Evolutionary conservation across 2,797 vertebrate genomes (phyloP), one percentile per base, ranked within the genome.

Genomic region (Gila robusta): DNA sequence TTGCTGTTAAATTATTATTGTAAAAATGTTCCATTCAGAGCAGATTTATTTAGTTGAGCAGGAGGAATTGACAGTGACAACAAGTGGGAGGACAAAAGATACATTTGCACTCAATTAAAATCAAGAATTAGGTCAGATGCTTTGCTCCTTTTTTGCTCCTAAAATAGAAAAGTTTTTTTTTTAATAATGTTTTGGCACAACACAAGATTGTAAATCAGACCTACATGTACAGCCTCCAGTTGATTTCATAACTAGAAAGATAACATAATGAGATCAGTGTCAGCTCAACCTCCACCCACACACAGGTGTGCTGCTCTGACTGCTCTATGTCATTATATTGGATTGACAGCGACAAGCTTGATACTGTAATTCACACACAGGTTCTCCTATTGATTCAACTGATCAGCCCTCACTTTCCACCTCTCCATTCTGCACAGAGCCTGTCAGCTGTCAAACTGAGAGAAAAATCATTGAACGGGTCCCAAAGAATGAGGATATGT

Each of bases 361-460:
- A 84, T 84, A 79, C 64, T 84, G 52, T 79, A 79, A 79, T 85
- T 79, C 83, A 35, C 49, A 77, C 73, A 84, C 35, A 28, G 26
- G 41, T 84, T 85, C 76, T 85, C 8, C 37, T 47, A 62, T 79
- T 85, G 76, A 85, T 79, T 85, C 52, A 79, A 8, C 76, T 79
- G 83, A 62, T 85, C 74, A 70, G 76, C 49, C 66, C 9, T 85
- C 26, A 47, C 66, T 70, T 85, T 79, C 37, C 76, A 59, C 37
- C 64, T 44, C 62, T 79, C 8, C 26, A 12, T 56, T 79, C 49
- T 52, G 17, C 49, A 37, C 11, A 3, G 28, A 32, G 16, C 41
- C 47, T 79, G 37, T 72, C 76, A 85, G 52, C 76, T 79, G 37
- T 71, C 66, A 72, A 49, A 62, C 67, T 16, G 32, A 56, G 73